phyloP scores from a whole-genome alignment of 2,888 invertebrate species.

The Meta bourneti region DNA sequence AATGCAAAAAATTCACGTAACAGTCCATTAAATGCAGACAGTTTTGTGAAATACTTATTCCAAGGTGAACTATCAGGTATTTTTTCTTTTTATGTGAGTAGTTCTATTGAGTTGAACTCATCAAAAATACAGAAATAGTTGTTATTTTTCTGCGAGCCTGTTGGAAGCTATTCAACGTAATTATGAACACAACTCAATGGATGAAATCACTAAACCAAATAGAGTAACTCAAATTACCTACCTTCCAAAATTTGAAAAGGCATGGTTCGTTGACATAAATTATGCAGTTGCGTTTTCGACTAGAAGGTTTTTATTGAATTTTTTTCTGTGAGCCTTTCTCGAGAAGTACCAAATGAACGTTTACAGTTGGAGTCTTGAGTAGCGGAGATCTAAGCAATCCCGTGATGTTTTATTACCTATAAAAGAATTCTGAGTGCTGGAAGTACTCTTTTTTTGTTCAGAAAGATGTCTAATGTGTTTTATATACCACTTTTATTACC shows the following conservation, averaged over 20 bases:
- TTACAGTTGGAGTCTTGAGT: neutral
- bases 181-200: too few species aligned
- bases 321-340: neutral
- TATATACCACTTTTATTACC: conserved; percentile 24
- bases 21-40: too few species aligned
- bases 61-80: too few species aligned
- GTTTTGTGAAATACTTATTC: too few species aligned
- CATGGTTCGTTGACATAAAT: neutral
- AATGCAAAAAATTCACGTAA: too few species aligned
- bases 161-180: too few species aligned
- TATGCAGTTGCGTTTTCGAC: neutral
- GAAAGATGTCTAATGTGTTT: conserved; percentile 32
- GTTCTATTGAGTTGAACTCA: too few species aligned
- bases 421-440: conserved; percentile 35
- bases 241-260: neutral
- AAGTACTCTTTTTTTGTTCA: neutral
- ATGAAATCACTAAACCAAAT: too few species aligned
- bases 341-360: conserved; percentile 11
- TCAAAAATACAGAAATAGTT: too few species aligned
- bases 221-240: too few species aligned
- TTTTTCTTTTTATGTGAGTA: too few species aligned
- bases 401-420: conserved; percentile 55
- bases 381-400: conserved; percentile 9
- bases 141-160: too few species aligned
- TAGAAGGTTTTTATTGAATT: neutral